Evolutionary conservation across 2,797 vertebrate genomes (phyloP).

Genomic region (Pseudopleuronectes americanus): DNA sequence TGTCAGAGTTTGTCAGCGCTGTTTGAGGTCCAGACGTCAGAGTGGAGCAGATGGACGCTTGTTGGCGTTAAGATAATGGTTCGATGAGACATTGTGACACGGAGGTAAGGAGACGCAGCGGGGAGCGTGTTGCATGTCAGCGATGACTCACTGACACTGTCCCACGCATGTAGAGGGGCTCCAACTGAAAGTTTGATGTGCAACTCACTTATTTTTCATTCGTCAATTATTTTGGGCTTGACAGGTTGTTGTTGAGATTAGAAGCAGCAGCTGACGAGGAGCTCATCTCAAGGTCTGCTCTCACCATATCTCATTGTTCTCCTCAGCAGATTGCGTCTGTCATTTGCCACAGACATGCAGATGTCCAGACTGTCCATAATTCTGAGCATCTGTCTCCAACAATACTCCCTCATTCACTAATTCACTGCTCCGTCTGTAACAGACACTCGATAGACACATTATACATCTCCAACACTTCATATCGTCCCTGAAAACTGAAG

Average conservation of each 20-base stretch:
- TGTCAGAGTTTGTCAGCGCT: conserved; percentile 34
- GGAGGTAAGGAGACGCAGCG: conserved; percentile 20
- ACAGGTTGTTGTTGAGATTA: not conserved
- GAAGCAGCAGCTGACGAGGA: conserved; percentile 4
- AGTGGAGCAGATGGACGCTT: conserved; percentile 35
- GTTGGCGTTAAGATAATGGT: conserved; percentile 26
- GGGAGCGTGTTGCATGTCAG: conserved; percentile 23
- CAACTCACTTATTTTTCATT: conserved; percentile 6
- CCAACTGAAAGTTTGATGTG: conserved; percentile 15
- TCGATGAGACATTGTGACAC: conserved; percentile 42
- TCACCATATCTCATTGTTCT: not conserved
- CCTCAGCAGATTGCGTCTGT: not conserved
- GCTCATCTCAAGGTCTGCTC: too few species aligned
- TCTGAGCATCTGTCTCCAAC: not conserved
- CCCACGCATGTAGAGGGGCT: conserved; percentile 19
- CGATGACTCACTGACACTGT: conserved; percentile 38
- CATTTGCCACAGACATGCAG: not conserved
- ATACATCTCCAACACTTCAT: too few species aligned
- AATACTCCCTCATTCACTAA: not conserved
- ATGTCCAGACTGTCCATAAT: not conserved
- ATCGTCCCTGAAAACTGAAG: not conserved
- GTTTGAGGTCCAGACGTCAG: conserved; percentile 31
- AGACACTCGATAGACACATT: not conserved
- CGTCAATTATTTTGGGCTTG: conserved; percentile 31
- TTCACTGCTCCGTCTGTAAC: not conserved